These are phyloP conservation scores for Erythrocercus mccallii DNA, from an alignment of 2,113 vertebrate species.

Conservation along the genomic window DNA sequence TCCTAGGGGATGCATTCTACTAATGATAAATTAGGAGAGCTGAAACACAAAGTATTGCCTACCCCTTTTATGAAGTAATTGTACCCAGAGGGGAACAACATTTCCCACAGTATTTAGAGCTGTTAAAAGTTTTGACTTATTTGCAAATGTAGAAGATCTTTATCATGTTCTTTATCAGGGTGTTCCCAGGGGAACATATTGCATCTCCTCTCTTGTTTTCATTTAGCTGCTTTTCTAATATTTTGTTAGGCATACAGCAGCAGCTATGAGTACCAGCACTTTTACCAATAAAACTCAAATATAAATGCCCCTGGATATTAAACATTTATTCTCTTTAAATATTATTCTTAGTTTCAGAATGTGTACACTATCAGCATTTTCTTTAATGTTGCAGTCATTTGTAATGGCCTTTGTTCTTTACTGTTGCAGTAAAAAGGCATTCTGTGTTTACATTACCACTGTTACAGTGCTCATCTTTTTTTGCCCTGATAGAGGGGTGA, in stretches of 20 bases:
- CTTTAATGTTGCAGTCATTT: not conserved
- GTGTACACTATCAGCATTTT: not conserved
- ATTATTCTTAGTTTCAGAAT: not conserved
- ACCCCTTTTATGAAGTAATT: not conserved
- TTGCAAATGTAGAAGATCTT: not conserved
- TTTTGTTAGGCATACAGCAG: not conserved
- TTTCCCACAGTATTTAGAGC: not conserved
- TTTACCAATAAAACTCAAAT: not conserved
- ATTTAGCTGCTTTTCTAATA: not conserved
- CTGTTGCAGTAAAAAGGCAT: not conserved
- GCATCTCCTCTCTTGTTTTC: not conserved
- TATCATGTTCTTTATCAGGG: not conserved
- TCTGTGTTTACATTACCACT: not conserved
- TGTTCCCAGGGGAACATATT: not conserved
- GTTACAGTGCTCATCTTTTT: not conserved
- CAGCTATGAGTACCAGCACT: not conserved
- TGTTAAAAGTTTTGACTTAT: not conserved
- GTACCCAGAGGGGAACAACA: not conserved
- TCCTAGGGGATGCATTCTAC: not conserved
- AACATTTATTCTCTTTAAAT: not conserved
- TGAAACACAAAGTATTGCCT: not conserved
- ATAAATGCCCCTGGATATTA: not conserved
- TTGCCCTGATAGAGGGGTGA: not conserved
- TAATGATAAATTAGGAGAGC: not conserved
- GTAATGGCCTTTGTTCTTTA: not conserved